A percentile compares a stretch with the other conserved stretches of the same genome.
phyloP scores from a whole-genome alignment of 2,113 vertebrate genomes.

The Gadus chalcogrammus region DNA sequence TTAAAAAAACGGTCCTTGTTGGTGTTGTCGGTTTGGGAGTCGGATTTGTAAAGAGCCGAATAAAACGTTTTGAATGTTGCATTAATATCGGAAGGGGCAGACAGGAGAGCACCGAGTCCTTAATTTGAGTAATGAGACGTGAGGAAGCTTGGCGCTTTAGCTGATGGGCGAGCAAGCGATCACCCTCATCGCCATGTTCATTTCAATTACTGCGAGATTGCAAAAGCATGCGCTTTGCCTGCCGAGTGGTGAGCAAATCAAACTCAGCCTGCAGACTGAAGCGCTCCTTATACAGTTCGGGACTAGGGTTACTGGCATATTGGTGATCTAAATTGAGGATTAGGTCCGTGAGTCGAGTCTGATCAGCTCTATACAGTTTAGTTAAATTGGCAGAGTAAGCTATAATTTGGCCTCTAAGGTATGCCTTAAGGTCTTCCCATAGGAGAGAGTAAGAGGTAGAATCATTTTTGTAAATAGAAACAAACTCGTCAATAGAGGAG shows the following conservation, averaged over 20 bases:
- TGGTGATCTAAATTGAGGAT: not conserved
- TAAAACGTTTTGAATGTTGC: not conserved
- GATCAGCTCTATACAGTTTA: too few relatives aligned
- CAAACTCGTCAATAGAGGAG: not conserved
- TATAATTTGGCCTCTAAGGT: too few relatives aligned
- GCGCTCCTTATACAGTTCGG: slow-evolving; percentile 8
- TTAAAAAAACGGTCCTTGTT: not conserved
- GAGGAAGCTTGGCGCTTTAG: not conserved
- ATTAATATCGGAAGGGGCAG: not conserved
- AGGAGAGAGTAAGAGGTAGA: slow-evolving; percentile 5
- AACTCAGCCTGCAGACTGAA: not conserved
- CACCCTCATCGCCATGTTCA: slow-evolving; percentile 10
- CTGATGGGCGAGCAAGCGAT: not conserved
- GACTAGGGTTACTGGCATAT: not conserved
- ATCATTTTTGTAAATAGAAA: slow-evolving; percentile 10
- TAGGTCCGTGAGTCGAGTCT: not conserved
- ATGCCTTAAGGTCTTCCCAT: not conserved
- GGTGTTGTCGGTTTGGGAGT: not conserved
- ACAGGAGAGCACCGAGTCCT: not conserved
- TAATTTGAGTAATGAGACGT: not conserved
- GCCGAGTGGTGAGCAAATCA: slow-evolving; percentile 8
- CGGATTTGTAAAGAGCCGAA: not conserved
- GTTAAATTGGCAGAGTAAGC: too few relatives aligned
- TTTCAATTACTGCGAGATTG: slow-evolving; percentile 1
- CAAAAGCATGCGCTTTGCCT: slow-evolving; percentile 5